Evolutionary conservation across 2,888 invertebrate genomes (phyloP).

Genomic region (Cartodere bifasciata): DNA sequence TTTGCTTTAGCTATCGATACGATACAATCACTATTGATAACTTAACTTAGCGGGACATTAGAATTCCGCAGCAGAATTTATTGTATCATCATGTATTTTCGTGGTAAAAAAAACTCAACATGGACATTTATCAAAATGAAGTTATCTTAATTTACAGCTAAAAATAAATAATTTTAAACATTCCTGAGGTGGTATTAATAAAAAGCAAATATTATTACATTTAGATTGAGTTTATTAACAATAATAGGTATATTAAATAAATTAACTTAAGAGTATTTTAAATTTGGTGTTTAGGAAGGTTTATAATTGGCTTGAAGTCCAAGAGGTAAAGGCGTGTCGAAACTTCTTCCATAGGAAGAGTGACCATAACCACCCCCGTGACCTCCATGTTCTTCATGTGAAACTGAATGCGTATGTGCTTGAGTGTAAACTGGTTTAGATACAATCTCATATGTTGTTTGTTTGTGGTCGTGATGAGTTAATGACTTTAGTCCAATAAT

Average conservation of each 20-base stretch:
- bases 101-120: no score
- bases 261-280: constrained; percentile 8
- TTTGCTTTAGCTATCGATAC: no score
- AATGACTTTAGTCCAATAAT: constrained; percentile 64
- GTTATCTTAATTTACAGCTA: no score
- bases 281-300: constrained; percentile 39
- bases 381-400: constrained; percentile 48
- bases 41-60: no score
- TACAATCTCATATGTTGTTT: constrained; percentile 72
- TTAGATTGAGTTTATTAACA: no score
- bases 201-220: constrained; percentile 4
- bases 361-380: constrained; percentile 37
- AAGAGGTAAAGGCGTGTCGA: constrained; percentile 32
- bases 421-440: constrained; percentile 68
- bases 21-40: no score
- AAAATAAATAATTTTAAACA: no score
- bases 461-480: constrained; percentile 50
- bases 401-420: constrained; percentile 50
- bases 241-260: no score
- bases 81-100: no score
- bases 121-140: no score
- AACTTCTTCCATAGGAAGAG: constrained; percentile 44
- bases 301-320: constrained; percentile 42
- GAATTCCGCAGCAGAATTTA: no score
- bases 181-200: no score